Conservation (phyloP, 2,888 invertebrate species). For the Luffia ferchaultella region DNA sequence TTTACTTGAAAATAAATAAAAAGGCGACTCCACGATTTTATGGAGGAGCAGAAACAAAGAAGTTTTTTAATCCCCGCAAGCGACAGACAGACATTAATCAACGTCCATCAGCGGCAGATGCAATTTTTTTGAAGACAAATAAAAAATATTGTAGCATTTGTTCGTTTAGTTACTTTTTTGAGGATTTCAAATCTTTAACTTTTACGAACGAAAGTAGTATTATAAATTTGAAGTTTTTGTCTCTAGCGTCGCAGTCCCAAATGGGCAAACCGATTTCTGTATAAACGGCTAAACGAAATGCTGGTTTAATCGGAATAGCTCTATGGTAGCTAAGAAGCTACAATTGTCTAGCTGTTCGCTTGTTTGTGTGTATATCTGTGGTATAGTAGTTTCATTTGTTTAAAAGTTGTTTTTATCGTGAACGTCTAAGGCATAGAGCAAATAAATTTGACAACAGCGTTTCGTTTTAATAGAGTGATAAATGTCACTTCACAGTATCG, state of each 20-base stretch:
- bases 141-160: background rate
- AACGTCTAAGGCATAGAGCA: too few relatives aligned
- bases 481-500: too few relatives aligned
- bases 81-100: slow-evolving; percentile 59
- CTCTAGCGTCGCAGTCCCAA: too few relatives aligned
- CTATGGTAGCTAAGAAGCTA: background rate
- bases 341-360: too few relatives aligned
- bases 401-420: too few relatives aligned
- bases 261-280: background rate
- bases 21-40: slow-evolving; percentile 22
- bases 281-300: background rate
- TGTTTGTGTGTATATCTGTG: too few relatives aligned
- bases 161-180: background rate
- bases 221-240: too few relatives aligned
- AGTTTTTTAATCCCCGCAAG: slow-evolving; percentile 49
- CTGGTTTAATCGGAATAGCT: background rate
- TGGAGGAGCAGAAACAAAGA: slow-evolving; percentile 52
- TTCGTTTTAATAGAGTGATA: too few relatives aligned
- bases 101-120: slow-evolving; percentile 52
- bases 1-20: too few relatives aligned
- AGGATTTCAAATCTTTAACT: background rate
- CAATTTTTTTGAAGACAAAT: background rate
- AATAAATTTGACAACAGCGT: too few relatives aligned
- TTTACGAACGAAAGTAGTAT: background rate
- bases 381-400: too few relatives aligned